These are phyloP conservation scores for Eubasilissa regina DNA, from an alignment of 1,140 invertebrate species.

Conservation along the genomic window DNA sequence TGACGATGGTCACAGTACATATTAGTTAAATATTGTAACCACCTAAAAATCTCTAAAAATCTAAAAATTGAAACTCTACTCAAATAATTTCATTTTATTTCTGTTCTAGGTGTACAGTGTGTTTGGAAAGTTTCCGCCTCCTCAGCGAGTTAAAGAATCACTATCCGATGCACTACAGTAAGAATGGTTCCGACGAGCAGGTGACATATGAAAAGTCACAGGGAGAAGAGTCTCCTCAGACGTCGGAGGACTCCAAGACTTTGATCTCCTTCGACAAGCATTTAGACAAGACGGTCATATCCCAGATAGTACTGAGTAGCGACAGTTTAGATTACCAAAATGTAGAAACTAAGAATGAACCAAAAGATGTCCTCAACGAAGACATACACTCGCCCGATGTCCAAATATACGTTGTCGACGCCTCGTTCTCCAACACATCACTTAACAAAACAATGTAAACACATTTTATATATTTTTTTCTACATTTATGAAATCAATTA, in stretches of 20 bases:
- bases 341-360: slow-evolving; percentile 57
- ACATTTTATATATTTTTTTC: slow-evolving; percentile 12
- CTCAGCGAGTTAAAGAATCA: slow-evolving; percentile 67
- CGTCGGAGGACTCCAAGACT: slow-evolving; percentile 54
- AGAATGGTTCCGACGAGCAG: slow-evolving; percentile 32
- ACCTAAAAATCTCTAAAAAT: too few relatives aligned
- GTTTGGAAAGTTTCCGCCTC: slow-evolving; percentile 66
- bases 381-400: slow-evolving; percentile 44
- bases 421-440: slow-evolving; percentile 9
- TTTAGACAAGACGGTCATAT: slow-evolving; percentile 55
- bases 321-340: slow-evolving; percentile 53
- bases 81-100: too few relatives aligned
- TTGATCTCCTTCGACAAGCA: slow-evolving; percentile 56
- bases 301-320: slow-evolving; percentile 49
- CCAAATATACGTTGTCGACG: slow-evolving; percentile 52
- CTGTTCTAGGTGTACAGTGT: slow-evolving; percentile 64
- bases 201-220: not conserved
- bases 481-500: slow-evolving; percentile 23
- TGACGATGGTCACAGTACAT: too few relatives aligned
- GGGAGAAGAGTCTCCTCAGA: not conserved
- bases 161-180: slow-evolving; percentile 66
- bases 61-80: too few relatives aligned
- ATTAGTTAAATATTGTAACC: too few relatives aligned
- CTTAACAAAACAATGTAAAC: slow-evolving; percentile 12
- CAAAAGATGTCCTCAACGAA: slow-evolving; percentile 49